phyloP scores from a whole-genome alignment of 2,888 invertebrate species.

The Plemyria rubiginata region DNA sequence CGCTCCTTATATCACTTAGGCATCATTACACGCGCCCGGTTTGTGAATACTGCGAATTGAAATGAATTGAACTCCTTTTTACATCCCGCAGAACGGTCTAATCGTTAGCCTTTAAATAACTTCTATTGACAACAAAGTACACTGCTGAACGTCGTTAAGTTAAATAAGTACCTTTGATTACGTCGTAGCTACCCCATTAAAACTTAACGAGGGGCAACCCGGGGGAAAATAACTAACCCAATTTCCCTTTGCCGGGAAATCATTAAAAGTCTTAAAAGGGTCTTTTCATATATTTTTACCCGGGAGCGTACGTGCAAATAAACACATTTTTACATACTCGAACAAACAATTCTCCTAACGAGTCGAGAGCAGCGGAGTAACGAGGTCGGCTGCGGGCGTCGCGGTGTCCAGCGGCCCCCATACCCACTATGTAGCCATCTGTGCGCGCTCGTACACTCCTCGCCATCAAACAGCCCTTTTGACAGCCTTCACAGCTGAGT shows the following conservation, averaged over 20 bases:
- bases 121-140: constrained; percentile 77
- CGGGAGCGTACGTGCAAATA: constrained; percentile 84
- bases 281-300: constrained; percentile 84
- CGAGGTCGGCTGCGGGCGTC: constrained; percentile 62
- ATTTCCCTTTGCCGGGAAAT: constrained; percentile 85
- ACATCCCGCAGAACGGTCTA: constrained; percentile 38
- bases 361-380: constrained; percentile 75
- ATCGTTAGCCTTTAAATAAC: constrained; percentile 55
- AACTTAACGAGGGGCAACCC: constrained; percentile 85
- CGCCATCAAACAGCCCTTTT: no score
- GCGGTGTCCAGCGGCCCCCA: constrained; percentile 44
- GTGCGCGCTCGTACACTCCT: constrained; percentile 27
- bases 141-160: constrained; percentile 80
- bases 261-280: constrained; percentile 85
- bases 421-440: constrained; percentile 19
- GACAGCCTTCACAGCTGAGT: no score
- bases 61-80: constrained; percentile 46
- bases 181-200: constrained; percentile 84
- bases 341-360: constrained; percentile 84
- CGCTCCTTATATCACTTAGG: constrained; percentile 44
- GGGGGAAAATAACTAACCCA: constrained; percentile 85
- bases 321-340: constrained; percentile 85
- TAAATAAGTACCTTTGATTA: constrained; percentile 85
- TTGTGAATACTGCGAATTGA: constrained; percentile 41
- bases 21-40: constrained; percentile 39